Conservation (phyloP, 1,140 invertebrate species). For the Aphaenogaster rudis region DNA sequence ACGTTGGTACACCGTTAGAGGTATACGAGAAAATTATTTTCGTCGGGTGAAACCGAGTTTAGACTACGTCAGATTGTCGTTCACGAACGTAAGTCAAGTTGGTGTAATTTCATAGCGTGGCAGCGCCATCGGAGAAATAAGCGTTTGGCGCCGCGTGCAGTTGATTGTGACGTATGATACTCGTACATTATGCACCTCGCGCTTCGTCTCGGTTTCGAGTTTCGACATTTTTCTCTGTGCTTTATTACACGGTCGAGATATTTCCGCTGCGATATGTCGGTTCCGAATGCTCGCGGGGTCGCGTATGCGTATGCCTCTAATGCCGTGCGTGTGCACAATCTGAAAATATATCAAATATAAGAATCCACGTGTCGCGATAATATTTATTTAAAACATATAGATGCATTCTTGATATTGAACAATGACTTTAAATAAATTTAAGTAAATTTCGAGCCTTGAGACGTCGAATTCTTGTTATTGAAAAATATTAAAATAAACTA, state of each 20-base stretch:
- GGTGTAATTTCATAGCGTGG: conserved; percentile 78
- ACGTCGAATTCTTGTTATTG: background rate
- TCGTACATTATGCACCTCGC: conserved; percentile 80
- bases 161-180: conserved; percentile 82
- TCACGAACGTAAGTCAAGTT: conserved; percentile 77
- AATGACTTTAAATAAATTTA: background rate
- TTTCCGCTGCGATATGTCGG: conserved; percentile 77
- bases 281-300: conserved; percentile 57
- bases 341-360: conserved; percentile 39
- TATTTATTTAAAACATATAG: conserved; percentile 7
- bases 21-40: conserved; percentile 74
- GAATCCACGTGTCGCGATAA: too few relatives aligned
- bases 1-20: conserved; percentile 71
- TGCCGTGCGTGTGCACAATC: background rate
- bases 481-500: conserved; percentile 12
- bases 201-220: conserved; percentile 81
- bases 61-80: conserved; percentile 70
- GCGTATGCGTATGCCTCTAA: background rate
- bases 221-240: conserved; percentile 81
- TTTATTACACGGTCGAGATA: conserved; percentile 81
- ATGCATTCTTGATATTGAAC: background rate
- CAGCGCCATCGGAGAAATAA: conserved; percentile 80
- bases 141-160: conserved; percentile 81
- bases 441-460: background rate
- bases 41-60: conserved; percentile 61